Conservation (phyloP, 2,113 vertebrate genomes). For the Sardina pilchardus region DNA sequence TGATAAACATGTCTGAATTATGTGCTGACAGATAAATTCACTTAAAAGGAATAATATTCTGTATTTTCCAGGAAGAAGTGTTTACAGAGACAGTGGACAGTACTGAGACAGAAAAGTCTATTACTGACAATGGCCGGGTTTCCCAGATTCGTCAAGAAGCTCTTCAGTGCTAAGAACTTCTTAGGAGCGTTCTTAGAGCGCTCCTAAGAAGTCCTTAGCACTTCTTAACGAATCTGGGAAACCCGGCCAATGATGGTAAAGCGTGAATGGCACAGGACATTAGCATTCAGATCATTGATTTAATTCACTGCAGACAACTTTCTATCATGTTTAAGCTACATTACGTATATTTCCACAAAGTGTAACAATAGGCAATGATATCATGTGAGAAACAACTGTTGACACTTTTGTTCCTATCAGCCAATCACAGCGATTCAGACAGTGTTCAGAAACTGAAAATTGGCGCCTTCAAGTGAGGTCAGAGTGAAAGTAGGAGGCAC, state of each 20-base stretch:
- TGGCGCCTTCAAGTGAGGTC: slow-evolving; percentile 30
- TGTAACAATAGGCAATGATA: not conserved
- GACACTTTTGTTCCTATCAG: not conserved
- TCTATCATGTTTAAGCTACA: no score
- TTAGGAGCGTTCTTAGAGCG: no score
- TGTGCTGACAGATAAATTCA: not conserved
- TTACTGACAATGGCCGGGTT: not conserved
- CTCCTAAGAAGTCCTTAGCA: no score
- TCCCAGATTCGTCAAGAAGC: no score
- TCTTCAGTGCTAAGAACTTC: no score
- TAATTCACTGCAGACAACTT: not conserved
- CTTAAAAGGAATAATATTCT: not conserved
- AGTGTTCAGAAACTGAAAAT: slow-evolving; percentile 26
- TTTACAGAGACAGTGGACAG: no score
- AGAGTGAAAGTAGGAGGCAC: slow-evolving; percentile 12
- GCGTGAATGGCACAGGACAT: not conserved
- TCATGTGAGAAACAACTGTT: not conserved
- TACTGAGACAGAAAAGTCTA: not conserved
- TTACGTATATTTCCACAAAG: not conserved
- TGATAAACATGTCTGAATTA: not conserved
- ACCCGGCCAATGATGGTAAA: no score
- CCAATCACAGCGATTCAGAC: slow-evolving; percentile 12
- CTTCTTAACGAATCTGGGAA: no score
- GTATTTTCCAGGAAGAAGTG: no score
- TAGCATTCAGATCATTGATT: not conserved